These are phyloP conservation scores for Chymomyza fuscimana DNA, from an alignment of 2,888 invertebrate species.

Conservation along the genomic window DNA sequence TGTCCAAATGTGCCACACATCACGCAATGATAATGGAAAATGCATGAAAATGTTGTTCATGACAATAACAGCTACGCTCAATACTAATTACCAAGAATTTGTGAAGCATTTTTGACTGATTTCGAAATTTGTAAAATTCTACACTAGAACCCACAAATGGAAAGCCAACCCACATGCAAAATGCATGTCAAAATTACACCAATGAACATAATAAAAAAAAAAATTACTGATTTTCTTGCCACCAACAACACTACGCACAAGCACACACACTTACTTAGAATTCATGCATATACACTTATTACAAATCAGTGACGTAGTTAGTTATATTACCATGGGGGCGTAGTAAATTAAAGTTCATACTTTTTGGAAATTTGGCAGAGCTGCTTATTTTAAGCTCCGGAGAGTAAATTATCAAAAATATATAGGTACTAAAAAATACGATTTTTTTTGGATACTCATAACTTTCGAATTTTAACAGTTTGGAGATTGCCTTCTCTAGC, in stretches of 20 bases:
- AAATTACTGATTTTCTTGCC: not conserved
- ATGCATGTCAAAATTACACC: conserved; percentile 15
- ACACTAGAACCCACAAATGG: not conserved
- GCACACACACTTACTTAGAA: not conserved
- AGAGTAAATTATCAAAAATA: too few species aligned
- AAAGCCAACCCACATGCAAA: not conserved
- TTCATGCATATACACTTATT: not conserved
- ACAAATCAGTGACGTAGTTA: too few species aligned
- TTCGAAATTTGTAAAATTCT: not conserved
- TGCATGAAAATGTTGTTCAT: conserved; percentile 12
- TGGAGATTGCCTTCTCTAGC: too few species aligned
- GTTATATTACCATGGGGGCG: too few species aligned
- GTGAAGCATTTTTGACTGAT: conserved; percentile 21
- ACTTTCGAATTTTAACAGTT: too few species aligned
- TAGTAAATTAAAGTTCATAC: too few species aligned
- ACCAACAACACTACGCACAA: not conserved
- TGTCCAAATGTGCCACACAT: not conserved
- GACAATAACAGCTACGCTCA: not conserved
- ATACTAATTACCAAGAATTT: conserved; percentile 50
- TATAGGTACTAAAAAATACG: too few species aligned
- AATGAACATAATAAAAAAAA: not conserved
- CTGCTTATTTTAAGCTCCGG: too few species aligned
- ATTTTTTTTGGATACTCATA: too few species aligned
- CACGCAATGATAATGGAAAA: conserved; percentile 8
- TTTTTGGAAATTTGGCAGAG: too few species aligned